Conservation (phyloP, 2,113 vertebrate species). For the Apodemus sylvaticus region DNA sequence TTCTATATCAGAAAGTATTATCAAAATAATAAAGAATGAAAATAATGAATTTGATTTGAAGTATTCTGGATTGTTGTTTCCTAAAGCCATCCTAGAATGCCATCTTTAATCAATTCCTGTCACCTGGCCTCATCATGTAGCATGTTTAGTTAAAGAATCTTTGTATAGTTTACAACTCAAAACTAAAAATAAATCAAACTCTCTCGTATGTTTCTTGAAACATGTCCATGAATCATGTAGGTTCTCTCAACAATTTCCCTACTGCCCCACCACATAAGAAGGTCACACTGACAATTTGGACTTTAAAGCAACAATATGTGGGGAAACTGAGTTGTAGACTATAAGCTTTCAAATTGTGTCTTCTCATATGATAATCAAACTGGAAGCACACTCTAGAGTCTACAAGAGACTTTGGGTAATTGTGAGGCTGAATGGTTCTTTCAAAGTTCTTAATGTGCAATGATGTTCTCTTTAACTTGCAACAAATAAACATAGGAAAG, state of each 20-base stretch:
- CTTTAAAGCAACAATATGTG: not conserved
- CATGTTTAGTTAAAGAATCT: slow-evolving; percentile 5
- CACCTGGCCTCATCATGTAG: not conserved
- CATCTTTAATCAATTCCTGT: not conserved
- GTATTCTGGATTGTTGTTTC: not conserved
- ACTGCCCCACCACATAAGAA: not conserved
- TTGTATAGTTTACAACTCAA: not conserved
- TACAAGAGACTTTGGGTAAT: not conserved
- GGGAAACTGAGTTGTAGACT: not conserved
- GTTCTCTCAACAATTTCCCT: not conserved
- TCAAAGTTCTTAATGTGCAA: not conserved
- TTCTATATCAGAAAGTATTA: not conserved
- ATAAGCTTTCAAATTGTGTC: not conserved
- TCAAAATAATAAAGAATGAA: not conserved
- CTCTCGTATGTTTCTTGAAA: slow-evolving; percentile 24
- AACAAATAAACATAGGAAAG: not conserved
- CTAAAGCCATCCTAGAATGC: not conserved
- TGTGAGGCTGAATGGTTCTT: not conserved
- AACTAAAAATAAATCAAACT: slow-evolving; percentile 39
- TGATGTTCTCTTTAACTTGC: slow-evolving; percentile 2
- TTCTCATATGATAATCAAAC: not conserved
- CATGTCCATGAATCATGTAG: not conserved
- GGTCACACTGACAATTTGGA: not conserved
- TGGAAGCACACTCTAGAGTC: not conserved
- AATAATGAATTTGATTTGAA: not conserved